Evolutionary conservation across 1,140 invertebrate genomes (phyloP).

Genomic region (Papilio dardanus): DNA sequence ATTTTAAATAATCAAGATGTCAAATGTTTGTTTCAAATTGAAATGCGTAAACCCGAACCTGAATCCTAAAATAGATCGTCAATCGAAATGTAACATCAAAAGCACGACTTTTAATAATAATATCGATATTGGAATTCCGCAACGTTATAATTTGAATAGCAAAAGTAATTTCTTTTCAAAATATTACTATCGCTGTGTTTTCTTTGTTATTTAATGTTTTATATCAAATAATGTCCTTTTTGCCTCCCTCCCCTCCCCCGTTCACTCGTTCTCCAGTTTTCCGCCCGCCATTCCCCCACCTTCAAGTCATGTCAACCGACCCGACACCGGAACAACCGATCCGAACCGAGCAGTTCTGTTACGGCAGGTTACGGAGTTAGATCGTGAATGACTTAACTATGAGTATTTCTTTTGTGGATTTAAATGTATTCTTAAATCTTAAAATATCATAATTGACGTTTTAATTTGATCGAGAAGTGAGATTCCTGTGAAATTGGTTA

Average conservation of each 20-base stretch:
- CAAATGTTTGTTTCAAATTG: not conserved
- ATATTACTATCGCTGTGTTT: not conserved
- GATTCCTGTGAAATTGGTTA: conserved; percentile 70
- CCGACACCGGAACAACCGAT: conserved; percentile 74
- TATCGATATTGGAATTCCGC: not conserved
- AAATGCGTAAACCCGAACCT: not conserved
- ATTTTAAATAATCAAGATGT: not conserved
- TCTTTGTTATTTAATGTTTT: not conserved
- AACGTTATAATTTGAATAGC: not conserved
- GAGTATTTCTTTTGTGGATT: conserved; percentile 80
- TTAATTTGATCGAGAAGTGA: conserved; percentile 66
- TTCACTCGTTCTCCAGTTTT: conserved; percentile 74
- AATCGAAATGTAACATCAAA: conserved; percentile 49
- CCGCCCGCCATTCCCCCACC: conserved; percentile 71
- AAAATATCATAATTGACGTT: conserved; percentile 77
- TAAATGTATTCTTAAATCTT: conserved; percentile 76
- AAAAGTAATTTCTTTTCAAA: not conserved
- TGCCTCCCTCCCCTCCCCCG: conserved; percentile 65
- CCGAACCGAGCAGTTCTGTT: conserved; percentile 80
- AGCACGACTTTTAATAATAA: conserved; percentile 40
- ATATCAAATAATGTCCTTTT: conserved; percentile 51
- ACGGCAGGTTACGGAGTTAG: conserved; percentile 56
- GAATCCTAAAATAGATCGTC: conserved; percentile 32
- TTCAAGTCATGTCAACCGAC: conserved; percentile 56
- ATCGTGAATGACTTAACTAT: conserved; percentile 73